phyloP scores from a whole-genome alignment of 2,888 invertebrate genomes.

The Entomobrya multifasciata region DNA sequence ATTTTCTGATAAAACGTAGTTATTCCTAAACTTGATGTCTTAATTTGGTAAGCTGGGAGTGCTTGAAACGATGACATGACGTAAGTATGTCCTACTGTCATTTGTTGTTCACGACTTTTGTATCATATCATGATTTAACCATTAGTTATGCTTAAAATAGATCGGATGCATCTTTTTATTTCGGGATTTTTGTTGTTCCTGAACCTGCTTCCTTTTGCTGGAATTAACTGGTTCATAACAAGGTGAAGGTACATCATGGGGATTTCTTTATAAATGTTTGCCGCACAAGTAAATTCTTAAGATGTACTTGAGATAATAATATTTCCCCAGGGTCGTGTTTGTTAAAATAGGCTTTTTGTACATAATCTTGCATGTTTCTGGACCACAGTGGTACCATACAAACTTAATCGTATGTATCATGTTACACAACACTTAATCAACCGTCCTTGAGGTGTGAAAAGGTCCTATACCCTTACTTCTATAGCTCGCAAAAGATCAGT shows the following conservation, averaged over 20 bases:
- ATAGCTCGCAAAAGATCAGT: no score
- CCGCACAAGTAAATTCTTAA: neutral
- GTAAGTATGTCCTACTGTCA: no score
- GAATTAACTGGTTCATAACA: neutral
- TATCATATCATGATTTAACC: no score
- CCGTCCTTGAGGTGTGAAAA: neutral
- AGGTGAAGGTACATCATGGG: neutral
- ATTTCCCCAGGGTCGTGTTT: neutral
- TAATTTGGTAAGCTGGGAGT: no score
- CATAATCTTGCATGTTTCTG: no score
- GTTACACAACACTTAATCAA: neutral
- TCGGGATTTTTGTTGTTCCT: neutral
- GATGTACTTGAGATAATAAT: neutral
- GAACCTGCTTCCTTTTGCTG: neutral
- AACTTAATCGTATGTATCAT: neutral
- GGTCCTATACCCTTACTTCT: no score
- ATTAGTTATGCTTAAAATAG: no score
- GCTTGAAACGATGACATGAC: no score
- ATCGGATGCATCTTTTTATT: no score
- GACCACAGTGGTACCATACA: neutral
- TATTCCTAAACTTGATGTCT: no score
- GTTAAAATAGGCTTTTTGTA: neutral
- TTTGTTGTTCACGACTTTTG: no score
- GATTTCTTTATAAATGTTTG: neutral
- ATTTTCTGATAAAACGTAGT: no score